phyloP scores from a whole-genome alignment of 2,113 vertebrate genomes.

The Leucosticte australis region DNA sequence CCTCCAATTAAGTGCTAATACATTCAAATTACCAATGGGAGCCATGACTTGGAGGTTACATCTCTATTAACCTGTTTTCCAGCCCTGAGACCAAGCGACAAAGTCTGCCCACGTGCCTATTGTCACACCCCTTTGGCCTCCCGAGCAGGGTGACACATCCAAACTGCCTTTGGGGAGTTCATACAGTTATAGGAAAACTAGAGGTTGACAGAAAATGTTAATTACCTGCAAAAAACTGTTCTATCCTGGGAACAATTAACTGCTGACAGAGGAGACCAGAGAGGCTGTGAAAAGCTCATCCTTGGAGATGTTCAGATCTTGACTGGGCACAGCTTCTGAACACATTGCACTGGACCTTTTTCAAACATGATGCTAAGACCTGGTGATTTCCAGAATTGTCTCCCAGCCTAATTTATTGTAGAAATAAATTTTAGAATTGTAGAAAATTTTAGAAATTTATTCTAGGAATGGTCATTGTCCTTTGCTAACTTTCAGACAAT shows the following conservation, averaged over 20 bases:
- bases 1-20: neutral
- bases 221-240: neutral
- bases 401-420: neutral
- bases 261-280: neutral
- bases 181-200: neutral
- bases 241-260: neutral
- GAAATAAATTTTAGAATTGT: neutral
- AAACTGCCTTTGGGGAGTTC: neutral
- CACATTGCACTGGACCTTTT: neutral
- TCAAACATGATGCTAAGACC: neutral
- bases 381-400: neutral
- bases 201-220: neutral
- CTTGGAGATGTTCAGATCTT: neutral
- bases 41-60: neutral
- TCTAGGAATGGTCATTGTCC: neutral
- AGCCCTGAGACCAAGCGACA: neutral
- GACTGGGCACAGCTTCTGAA: neutral
- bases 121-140: neutral
- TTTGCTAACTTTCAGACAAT: neutral
- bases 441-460: neutral
- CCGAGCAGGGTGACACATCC: neutral
- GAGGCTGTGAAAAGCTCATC: neutral
- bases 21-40: neutral
- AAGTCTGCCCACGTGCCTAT: neutral
- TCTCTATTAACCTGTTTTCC: neutral